phyloP scores from a whole-genome alignment of 1,140 invertebrate species.

The Diorhabda elongata region DNA sequence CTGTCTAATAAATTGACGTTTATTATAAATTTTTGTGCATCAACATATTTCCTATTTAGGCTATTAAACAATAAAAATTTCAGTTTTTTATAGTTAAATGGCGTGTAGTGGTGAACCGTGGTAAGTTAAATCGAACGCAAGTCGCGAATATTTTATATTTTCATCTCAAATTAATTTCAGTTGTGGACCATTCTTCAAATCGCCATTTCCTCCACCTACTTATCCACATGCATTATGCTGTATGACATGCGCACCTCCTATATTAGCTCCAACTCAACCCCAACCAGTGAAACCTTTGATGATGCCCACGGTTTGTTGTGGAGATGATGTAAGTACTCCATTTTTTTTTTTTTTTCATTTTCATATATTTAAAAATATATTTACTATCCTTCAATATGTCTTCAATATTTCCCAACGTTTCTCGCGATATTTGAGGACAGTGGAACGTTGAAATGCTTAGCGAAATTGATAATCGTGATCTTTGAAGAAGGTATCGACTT shows the following conservation, averaged over 20 bases:
- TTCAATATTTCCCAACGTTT: not conserved
- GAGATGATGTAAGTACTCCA: not conserved
- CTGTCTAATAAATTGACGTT: too few relatives aligned
- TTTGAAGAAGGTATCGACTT: not conserved
- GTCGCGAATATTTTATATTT: too few relatives aligned
- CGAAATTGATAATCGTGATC: too few relatives aligned
- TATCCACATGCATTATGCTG: constrained; percentile 29
- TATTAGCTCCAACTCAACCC: constrained; percentile 28
- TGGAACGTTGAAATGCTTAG: too few relatives aligned
- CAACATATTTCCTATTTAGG: too few relatives aligned
- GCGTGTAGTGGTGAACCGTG: too few relatives aligned
- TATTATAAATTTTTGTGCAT: too few relatives aligned
- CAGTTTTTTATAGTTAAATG: too few relatives aligned
- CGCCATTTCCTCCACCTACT: constrained; percentile 16
- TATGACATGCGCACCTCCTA: constrained; percentile 31
- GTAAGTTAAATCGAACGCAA: too few relatives aligned
- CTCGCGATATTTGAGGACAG: too few relatives aligned
- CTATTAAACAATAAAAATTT: too few relatives aligned
- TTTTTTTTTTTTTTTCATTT: not conserved
- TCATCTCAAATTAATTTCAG: too few relatives aligned
- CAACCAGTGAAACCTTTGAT: constrained; percentile 29
- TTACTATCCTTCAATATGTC: not conserved
- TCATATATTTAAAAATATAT: not conserved
- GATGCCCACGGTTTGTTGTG: constrained; percentile 20
- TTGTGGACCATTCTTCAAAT: not conserved